These are phyloP conservation scores for Poecile atricapillus DNA, from an alignment of 2,113 vertebrate genomes.

Conservation along the genomic window DNA sequence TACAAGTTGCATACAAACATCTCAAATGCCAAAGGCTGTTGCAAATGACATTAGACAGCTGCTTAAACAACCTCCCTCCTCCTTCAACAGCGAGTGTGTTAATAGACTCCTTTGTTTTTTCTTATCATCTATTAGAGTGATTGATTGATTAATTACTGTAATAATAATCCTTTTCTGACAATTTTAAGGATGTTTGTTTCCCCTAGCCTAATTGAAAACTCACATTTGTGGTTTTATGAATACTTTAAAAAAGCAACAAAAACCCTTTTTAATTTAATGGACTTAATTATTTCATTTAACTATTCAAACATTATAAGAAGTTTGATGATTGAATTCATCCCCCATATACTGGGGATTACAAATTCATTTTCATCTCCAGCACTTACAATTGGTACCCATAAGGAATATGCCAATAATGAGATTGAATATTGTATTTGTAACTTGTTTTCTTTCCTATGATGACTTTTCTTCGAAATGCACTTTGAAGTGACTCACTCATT, in stretches of 20 bases:
- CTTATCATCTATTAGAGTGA: neutral
- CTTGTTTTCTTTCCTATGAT: neutral
- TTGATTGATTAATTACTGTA: neutral
- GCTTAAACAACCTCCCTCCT: neutral
- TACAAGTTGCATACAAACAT: neutral
- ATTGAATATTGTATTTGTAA: neutral
- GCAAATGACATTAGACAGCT: neutral
- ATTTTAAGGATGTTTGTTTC: neutral
- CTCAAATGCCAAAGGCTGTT: neutral
- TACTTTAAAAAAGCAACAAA: neutral
- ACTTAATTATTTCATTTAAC: neutral
- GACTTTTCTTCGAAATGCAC: neutral
- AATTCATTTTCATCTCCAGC: neutral
- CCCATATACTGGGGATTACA: neutral
- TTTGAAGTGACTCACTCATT: neutral
- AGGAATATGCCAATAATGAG: neutral
- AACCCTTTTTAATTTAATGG: neutral
- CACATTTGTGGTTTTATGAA: neutral
- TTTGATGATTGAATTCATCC: neutral
- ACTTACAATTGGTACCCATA: neutral
- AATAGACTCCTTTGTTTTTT: neutral
- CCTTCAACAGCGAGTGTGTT: neutral
- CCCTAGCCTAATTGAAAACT: neutral
- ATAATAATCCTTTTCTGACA: neutral
- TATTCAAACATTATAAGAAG: neutral